These are phyloP conservation scores for Tuberolachnus salignus DNA, from an alignment of 2,888 invertebrate species.

Conservation along the genomic window DNA sequence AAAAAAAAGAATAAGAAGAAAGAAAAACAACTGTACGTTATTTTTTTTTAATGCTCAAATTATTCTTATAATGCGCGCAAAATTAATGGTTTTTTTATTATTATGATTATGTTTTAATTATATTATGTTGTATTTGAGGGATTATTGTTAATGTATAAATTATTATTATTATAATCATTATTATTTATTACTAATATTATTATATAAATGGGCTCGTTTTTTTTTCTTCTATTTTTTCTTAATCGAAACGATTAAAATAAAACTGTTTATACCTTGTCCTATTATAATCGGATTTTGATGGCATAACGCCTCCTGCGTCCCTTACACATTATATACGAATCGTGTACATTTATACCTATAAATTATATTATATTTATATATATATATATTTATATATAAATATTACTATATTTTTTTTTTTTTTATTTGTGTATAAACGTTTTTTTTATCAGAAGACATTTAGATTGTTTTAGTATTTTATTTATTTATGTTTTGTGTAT, in stretches of 20 bases:
- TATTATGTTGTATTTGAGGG: conserved; percentile 24
- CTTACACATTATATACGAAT: conserved; percentile 8
- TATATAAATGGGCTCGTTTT: background rate
- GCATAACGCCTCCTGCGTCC: conserved; percentile 2
- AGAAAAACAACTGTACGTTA: conserved; percentile 15
- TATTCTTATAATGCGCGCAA: conserved; percentile 6
- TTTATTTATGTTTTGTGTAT: conserved; percentile 40
- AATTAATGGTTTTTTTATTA: conserved; percentile 4
- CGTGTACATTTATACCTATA: conserved; percentile 32
- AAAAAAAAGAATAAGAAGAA: too few relatives aligned
- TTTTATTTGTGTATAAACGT: conserved; percentile 43
- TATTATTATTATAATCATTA: conserved; percentile 33
- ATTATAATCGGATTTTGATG: conserved; percentile 19
- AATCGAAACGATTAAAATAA: background rate
- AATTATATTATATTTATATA: conserved; percentile 15
- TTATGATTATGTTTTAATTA: background rate
- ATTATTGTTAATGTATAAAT: conserved; percentile 24
- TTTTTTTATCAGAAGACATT: conserved; percentile 30
- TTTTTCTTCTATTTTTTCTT: background rate
- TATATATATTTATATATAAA: conserved; percentile 8
- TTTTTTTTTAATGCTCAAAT: conserved; percentile 38
- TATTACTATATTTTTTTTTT: conserved; percentile 30
- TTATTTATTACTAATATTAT: conserved; percentile 31
- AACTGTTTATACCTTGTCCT: conserved; percentile 25
- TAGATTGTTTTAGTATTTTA: conserved; percentile 37